Evolutionary conservation across 2,797 vertebrate species (phyloP).

Genomic region (Poecilia picta): DNA sequence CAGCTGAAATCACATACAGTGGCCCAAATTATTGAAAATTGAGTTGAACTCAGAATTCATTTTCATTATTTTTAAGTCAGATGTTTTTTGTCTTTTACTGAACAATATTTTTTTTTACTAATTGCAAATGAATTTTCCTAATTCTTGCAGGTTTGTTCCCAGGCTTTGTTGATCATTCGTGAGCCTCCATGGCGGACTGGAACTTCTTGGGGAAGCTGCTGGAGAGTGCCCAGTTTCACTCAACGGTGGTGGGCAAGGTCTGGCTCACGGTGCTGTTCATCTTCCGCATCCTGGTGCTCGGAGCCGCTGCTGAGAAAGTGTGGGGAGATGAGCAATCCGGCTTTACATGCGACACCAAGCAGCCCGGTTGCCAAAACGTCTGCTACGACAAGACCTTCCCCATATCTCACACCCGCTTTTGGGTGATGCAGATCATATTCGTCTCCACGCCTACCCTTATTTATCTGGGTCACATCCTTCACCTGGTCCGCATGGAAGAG

Average conservation of each 20-base stretch:
- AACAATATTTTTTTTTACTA: neutral
- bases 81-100: neutral
- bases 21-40: neutral
- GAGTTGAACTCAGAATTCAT: neutral
- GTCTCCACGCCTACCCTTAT: conserved; percentile 90
- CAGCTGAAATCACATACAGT: neutral
- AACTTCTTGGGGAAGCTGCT: conserved; percentile 87
- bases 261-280: conserved; percentile 90
- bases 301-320: conserved; percentile 87
- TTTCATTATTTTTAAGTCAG: neutral
- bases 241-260: conserved; percentile 90
- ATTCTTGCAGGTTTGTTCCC: conserved; percentile 47
- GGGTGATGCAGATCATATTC: conserved; percentile 94
- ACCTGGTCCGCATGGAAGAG: conserved; percentile 87
- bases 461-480: conserved; percentile 90
- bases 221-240: conserved; percentile 90
- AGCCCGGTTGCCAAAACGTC: conserved; percentile 90
- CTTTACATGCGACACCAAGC: conserved; percentile 91
- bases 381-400: conserved; percentile 92
- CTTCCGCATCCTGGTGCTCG: conserved; percentile 88
- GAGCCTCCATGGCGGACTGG: conserved; percentile 87
- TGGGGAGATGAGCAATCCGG: conserved; percentile 89
- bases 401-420: conserved; percentile 92
- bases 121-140: neutral
- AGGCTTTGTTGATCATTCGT: conserved; percentile 44